These are phyloP conservation scores for Enteromius anoplus DNA, from an alignment of 2,797 vertebrate species.

Conservation along the genomic window DNA sequence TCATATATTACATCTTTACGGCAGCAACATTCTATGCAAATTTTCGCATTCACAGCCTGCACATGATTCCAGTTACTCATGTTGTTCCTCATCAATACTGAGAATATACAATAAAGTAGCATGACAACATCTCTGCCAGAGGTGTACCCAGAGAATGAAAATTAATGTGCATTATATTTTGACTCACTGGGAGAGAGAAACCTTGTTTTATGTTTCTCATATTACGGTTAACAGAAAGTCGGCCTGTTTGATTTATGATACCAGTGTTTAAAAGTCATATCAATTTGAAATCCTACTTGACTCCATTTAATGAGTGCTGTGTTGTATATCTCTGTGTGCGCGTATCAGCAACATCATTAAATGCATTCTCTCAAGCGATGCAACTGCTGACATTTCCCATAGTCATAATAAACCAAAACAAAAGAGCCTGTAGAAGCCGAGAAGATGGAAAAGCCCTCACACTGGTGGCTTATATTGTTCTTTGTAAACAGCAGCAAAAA, in stretches of 20 bases:
- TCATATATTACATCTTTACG: conserved; percentile 6
- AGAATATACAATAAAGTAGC: conserved; percentile 12
- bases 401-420: conserved; percentile 48
- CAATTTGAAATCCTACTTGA: conserved; percentile 56
- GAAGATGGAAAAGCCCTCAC: conserved; percentile 31
- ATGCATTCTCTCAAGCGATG: conserved; percentile 49
- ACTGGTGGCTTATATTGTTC: conserved; percentile 8
- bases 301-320: conserved; percentile 51
- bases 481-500: conserved; percentile 39
- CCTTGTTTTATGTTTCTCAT: conserved; percentile 32
- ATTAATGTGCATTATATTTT: conserved; percentile 47
- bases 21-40: conserved; percentile 18
- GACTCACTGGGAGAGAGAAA: conserved; percentile 24
- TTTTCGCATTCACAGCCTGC: conserved; percentile 8
- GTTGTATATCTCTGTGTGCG: conserved; percentile 33
- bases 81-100: conserved; percentile 13
- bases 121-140: neutral
- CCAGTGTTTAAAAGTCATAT: conserved; percentile 56
- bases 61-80: conserved; percentile 21
- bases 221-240: conserved; percentile 30
- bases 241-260: conserved; percentile 49
- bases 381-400: conserved; percentile 52
- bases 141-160: conserved; percentile 35
- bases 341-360: conserved; percentile 53
- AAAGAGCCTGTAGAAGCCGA: conserved; percentile 34